phyloP scores from a whole-genome alignment of 2,113 vertebrate species.

The Acanthisitta chloris region DNA sequence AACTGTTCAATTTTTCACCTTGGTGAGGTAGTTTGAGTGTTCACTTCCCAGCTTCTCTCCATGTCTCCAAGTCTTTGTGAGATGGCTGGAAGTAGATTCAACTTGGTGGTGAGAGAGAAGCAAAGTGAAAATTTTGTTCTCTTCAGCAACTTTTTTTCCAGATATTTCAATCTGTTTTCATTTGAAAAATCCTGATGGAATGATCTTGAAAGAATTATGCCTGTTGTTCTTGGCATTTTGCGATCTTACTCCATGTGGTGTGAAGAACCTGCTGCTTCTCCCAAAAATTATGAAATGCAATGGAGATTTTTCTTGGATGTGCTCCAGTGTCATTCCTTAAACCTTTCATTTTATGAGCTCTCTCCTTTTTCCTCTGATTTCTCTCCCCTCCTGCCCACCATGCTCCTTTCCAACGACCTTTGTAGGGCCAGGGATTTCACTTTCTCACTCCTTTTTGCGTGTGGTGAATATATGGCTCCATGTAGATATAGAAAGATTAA shows the following conservation, averaged over 20 bases:
- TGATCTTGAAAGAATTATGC: conserved; percentile 66
- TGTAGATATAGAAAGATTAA: background rate
- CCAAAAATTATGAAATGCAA: conserved; percentile 68
- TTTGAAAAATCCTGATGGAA: conserved; percentile 66
- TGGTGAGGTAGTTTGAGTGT: background rate
- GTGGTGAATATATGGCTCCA: background rate
- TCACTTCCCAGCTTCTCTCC: background rate
- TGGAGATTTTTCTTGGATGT: conserved; percentile 73
- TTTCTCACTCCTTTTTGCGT: background rate
- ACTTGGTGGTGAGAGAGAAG: conserved; percentile 7
- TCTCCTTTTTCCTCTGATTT: background rate
- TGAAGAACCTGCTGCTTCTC: conserved; percentile 72
- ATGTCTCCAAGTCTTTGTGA: background rate
- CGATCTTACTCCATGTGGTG: conserved; percentile 56
- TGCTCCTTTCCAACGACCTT: background rate
- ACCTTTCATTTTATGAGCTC: conserved; percentile 43
- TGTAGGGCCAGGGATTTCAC: background rate
- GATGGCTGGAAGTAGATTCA: background rate
- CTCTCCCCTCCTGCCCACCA: background rate
- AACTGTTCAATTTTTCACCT: background rate
- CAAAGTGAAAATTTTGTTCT: conserved; percentile 58
- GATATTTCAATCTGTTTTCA: conserved; percentile 63
- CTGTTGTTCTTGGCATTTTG: conserved; percentile 76
- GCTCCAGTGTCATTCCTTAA: conserved; percentile 67
- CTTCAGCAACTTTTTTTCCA: conserved; percentile 43